These are phyloP conservation scores for Nasonia giraulti DNA, from an alignment of 1,140 invertebrate species.

Conservation along the genomic window DNA sequence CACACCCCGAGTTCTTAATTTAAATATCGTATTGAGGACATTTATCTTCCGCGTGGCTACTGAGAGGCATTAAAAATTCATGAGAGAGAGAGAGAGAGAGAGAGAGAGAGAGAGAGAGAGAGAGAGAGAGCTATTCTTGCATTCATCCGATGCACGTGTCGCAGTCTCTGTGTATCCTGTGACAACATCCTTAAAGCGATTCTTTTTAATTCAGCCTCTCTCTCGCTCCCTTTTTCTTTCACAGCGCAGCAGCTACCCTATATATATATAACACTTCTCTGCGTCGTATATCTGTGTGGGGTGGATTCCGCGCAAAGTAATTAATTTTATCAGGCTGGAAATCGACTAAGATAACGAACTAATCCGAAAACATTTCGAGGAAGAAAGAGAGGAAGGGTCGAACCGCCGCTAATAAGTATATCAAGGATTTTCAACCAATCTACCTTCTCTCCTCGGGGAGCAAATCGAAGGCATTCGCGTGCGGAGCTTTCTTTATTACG, in stretches of 20 bases:
- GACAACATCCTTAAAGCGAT: conserved; percentile 28
- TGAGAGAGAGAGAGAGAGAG: not conserved
- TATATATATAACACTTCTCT: conserved; percentile 14
- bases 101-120: too few relatives aligned
- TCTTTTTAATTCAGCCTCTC: conserved; percentile 27
- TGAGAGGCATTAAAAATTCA: not conserved
- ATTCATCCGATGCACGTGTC: conserved; percentile 10
- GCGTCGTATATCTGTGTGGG: conserved; percentile 3
- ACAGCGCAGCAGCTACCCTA: not conserved
- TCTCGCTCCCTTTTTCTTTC: conserved; percentile 28
- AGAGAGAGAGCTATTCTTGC: not conserved
- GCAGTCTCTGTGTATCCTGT: not conserved
- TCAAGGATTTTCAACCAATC: conserved; percentile 32
- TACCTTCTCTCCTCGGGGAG: not conserved
- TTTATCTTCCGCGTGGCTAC: not conserved
- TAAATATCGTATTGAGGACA: not conserved
- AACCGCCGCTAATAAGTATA: conserved; percentile 24
- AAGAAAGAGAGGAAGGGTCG: not conserved
- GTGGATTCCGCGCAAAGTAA: conserved; percentile 30
- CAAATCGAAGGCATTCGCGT: not conserved
- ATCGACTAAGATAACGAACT: conserved; percentile 44
- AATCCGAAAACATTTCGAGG: conserved; percentile 23
- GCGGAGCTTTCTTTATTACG: conserved; percentile 13
- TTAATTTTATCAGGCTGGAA: conserved; percentile 37
- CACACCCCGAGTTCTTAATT: not conserved